Evolutionary conservation across 2,797 vertebrate species (phyloP).

Genomic region (Philypnodon macrostomus): DNA sequence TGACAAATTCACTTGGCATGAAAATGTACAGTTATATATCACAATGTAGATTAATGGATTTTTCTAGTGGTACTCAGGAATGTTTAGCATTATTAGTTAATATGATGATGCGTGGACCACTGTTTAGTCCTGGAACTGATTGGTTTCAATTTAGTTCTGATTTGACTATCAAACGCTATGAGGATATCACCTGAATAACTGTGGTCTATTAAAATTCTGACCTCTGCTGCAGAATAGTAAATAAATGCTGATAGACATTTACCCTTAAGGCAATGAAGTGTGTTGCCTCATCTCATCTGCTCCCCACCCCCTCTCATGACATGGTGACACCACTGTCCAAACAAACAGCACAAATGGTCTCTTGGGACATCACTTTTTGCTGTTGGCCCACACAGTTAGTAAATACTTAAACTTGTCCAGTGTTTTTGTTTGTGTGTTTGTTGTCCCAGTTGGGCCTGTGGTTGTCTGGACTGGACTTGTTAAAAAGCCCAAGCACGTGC

Average conservation of each 20-base stretch:
- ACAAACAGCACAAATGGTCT: slow-evolving; percentile 29
- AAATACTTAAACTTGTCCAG: slow-evolving; percentile 19
- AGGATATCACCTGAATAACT: too few species aligned
- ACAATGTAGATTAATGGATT: too few species aligned
- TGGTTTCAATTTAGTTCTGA: too few species aligned
- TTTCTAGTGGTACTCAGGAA: too few species aligned
- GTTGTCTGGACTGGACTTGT: slow-evolving; percentile 8
- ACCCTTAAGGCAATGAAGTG: slow-evolving; percentile 1
- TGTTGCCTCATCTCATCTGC: too few species aligned
- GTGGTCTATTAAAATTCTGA: slow-evolving; percentile 7
- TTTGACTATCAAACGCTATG: too few species aligned
- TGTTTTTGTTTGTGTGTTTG: slow-evolving; percentile 10
- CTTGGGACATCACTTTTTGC: slow-evolving; percentile 43
- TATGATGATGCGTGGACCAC: too few species aligned
- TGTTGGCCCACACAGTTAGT: slow-evolving; percentile 6
- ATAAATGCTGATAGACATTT: slow-evolving; percentile 10
- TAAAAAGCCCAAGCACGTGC: slow-evolving; percentile 2
- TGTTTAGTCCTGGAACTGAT: too few species aligned
- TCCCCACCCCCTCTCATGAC: slow-evolving; percentile 4
- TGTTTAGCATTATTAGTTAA: too few species aligned
- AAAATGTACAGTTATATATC: too few species aligned
- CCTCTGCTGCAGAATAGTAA: slow-evolving; percentile 4
- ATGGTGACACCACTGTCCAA: slow-evolving; percentile 25
- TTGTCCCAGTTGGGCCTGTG: slow-evolving; percentile 8
- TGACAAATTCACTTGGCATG: too few species aligned